Evolutionary conservation across 2,888 invertebrate species (phyloP), one percentile per base, ranked within the genome.

Genomic region (Nezara viridula): DNA sequence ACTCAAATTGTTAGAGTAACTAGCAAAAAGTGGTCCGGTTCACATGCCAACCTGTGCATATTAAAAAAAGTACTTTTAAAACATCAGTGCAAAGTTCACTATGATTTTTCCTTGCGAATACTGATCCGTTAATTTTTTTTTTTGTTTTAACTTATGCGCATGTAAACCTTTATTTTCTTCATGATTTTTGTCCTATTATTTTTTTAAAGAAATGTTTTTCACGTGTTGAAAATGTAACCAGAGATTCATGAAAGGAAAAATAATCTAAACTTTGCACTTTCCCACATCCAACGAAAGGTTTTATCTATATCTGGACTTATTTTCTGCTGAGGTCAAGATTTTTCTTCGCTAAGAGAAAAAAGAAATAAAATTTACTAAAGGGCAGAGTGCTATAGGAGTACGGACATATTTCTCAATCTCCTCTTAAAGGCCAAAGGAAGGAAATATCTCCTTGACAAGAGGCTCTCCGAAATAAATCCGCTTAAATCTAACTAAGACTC

Each of bases 291-390:
- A 73, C 37, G 66, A 7, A 73, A 73, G 44, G 44, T 47, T 47
- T 81, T 44, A 77, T 19, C 40, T 77, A 77, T 77, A 77, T 81
- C n/a, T 14, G 10, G 37, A 6, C 44, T 81, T 81, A 81, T 81
- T 47, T 81, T 44, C 44, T 12, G 44, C 81, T 44, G 44, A 12
- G 32, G 44, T 44, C 44, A 81, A 16, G 81, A 81, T 44, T 81
- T 44, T 81, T 81, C 44, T 81, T n/a, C 44, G 10, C 44, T 81
- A 81, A 81, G n/a, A 44, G 81, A 12, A 81, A 81, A 81, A 44
- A 81, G 24, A 44, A 40, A 81, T 81, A 81, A 81, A 81, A 81
- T 81, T 81, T 81, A 40, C 44, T 47, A 81, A 81, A 81, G 81
- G 81, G 14, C 37, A 81, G n/a, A 81, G 81, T 81, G 81, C 81